phyloP scores from a whole-genome alignment of 2,797 vertebrate genomes.

The Anguilla obscura region DNA sequence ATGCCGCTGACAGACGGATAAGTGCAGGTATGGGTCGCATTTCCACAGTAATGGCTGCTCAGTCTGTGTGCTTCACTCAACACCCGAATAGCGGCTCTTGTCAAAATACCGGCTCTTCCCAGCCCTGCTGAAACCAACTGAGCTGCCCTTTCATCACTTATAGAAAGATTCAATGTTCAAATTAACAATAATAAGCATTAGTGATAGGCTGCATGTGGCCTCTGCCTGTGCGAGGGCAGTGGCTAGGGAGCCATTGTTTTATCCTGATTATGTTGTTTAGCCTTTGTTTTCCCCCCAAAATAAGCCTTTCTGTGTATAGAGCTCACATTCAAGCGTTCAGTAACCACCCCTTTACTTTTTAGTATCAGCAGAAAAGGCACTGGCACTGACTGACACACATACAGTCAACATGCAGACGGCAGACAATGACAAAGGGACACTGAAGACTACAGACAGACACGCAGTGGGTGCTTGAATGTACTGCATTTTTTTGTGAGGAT shows the following conservation, averaged over 20 bases:
- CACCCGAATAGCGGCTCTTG: constrained; percentile 2
- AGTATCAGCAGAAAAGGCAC: constrained; percentile 15
- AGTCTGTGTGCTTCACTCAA: neutral
- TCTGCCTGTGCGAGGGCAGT: no score
- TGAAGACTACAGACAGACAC: neutral
- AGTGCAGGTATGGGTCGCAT: neutral
- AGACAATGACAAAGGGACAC: neutral
- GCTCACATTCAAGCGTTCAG: neutral
- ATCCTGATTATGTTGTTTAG: no score
- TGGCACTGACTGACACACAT: neutral
- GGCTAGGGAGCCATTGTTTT: no score
- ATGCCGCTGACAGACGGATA: constrained; percentile 6
- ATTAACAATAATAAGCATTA: neutral
- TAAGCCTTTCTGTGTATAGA: neutral
- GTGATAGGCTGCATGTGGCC: no score
- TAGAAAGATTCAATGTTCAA: neutral
- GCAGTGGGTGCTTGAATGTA: neutral
- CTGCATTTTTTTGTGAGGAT: neutral
- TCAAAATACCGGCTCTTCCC: neutral
- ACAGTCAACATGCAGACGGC: neutral
- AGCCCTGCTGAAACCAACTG: neutral
- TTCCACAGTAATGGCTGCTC: neutral
- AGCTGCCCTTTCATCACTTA: neutral
- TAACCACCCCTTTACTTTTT: neutral
- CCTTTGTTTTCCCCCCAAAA: no score